phyloP scores from a whole-genome alignment of 2,888 invertebrate species.

The Alentia gelatinosa region DNA sequence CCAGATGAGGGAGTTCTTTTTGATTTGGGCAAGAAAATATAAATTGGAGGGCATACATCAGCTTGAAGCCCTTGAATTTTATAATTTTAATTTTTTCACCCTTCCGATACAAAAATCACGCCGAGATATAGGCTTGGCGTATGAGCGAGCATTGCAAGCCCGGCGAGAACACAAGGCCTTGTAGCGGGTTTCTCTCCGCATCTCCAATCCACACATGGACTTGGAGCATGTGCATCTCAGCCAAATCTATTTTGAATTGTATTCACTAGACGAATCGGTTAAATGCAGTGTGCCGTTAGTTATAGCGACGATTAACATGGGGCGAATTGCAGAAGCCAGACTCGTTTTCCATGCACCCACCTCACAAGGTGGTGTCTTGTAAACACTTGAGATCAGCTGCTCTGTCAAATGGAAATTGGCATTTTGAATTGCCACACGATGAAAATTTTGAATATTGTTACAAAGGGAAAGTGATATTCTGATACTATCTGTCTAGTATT shows the following conservation, averaged over 20 bases:
- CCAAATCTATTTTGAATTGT: too few relatives aligned
- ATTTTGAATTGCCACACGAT: background rate
- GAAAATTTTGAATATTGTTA: background rate
- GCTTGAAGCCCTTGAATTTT: background rate
- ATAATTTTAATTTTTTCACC: background rate
- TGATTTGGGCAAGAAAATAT: background rate
- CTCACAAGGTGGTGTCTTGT: too few relatives aligned
- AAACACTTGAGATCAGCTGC: background rate
- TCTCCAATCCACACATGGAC: background rate
- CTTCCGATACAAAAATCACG: background rate
- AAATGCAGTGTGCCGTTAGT: too few relatives aligned
- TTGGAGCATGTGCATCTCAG: background rate
- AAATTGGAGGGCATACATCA: background rate
- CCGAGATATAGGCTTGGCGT: background rate
- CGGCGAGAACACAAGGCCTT: slow-evolving; percentile 13
- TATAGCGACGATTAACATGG: too few relatives aligned
- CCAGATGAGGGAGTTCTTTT: background rate
- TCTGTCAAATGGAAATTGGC: background rate
- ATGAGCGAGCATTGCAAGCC: background rate
- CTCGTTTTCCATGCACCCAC: too few relatives aligned
- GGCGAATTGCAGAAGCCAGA: too few relatives aligned
- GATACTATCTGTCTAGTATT: background rate
- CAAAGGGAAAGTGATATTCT: too few relatives aligned
- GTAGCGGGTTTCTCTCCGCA: background rate
- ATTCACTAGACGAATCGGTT: too few relatives aligned